Evolutionary conservation across 2,888 invertebrate species (phyloP).

Genomic region (Cistogaster globosa): DNA sequence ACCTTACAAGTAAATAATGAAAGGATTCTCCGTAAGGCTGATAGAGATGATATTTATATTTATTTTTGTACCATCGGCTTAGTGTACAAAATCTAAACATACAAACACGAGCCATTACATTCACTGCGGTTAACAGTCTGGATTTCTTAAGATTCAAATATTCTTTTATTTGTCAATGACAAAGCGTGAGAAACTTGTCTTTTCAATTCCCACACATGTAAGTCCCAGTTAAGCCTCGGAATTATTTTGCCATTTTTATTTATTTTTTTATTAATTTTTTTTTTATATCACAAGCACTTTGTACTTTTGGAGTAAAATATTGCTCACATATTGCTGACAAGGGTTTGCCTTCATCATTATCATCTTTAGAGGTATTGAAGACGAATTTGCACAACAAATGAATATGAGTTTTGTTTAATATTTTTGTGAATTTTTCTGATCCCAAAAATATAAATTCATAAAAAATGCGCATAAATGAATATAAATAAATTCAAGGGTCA

Average conservation of each 20-base stretch:
- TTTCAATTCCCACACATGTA: constrained; percentile 14
- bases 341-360: constrained; percentile 6
- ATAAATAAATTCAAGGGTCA: constrained; percentile 65
- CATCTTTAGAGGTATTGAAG: neutral
- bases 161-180: constrained; percentile 44
- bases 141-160: constrained; percentile 41
- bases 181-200: constrained; percentile 64
- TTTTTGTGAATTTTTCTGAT: constrained; percentile 36
- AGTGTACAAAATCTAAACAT: constrained; percentile 28
- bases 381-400: constrained; percentile 82
- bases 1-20: constrained; percentile 13
- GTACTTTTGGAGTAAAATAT: constrained; percentile 18
- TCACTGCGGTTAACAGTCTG: neutral
- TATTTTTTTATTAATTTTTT: no score
- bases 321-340: neutral
- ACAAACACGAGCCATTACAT: constrained; percentile 43
- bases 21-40: constrained; percentile 27
- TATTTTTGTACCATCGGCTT: constrained; percentile 58
- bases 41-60: constrained; percentile 61
- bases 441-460: constrained; percentile 42
- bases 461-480: constrained; percentile 65
- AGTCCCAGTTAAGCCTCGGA: constrained; percentile 47
- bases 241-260: constrained; percentile 44
- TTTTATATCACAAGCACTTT: constrained; percentile 6
- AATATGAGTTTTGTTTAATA: constrained; percentile 76